A percentile compares a stretch with the other conserved stretches of the same genome.
Conservation (phyloP, 2,797 vertebrate genomes). For the Betta splendens region DNA sequence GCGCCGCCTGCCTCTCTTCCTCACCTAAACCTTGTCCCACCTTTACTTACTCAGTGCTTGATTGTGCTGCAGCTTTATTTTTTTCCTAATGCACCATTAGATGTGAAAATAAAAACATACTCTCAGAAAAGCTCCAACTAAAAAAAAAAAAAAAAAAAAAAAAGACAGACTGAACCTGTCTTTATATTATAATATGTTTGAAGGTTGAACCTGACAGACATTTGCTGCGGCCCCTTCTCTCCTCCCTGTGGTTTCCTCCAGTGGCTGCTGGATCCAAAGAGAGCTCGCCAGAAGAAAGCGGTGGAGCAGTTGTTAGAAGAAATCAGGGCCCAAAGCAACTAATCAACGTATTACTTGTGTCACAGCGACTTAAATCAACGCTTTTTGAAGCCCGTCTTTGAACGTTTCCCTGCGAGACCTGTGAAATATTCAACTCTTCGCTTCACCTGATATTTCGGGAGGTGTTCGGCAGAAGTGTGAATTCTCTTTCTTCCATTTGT, state of each 20-base stretch:
- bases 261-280: slow-evolving; percentile 64
- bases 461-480: slow-evolving; percentile 43
- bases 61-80: too few species aligned
- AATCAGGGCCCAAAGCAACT: slow-evolving; percentile 74
- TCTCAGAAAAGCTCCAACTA: too few species aligned
- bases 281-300: slow-evolving; percentile 66
- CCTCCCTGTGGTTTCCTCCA: slow-evolving; percentile 60
- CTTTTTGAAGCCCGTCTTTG: slow-evolving; percentile 63
- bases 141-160: too few species aligned
- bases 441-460: slow-evolving; percentile 76
- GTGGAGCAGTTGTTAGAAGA: slow-evolving; percentile 60
- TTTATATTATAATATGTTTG: slow-evolving; percentile 1
- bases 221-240: slow-evolving; percentile 53
- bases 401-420: slow-evolving; percentile 63
- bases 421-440: slow-evolving; percentile 72
- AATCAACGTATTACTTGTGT: slow-evolving; percentile 77
- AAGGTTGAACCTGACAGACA: slow-evolving; percentile 44
- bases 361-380: slow-evolving; percentile 67
- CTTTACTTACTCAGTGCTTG: not conserved
- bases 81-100: too few species aligned
- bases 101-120: too few species aligned
- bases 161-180: too few species aligned
- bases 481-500: slow-evolving; percentile 47
- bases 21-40: slow-evolving; percentile 43
- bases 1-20: slow-evolving; percentile 47